These are phyloP conservation scores for Antedon bifida DNA, from an alignment of 35 echinoderm and acorn worm species.

Conservation along the genomic window DNA sequence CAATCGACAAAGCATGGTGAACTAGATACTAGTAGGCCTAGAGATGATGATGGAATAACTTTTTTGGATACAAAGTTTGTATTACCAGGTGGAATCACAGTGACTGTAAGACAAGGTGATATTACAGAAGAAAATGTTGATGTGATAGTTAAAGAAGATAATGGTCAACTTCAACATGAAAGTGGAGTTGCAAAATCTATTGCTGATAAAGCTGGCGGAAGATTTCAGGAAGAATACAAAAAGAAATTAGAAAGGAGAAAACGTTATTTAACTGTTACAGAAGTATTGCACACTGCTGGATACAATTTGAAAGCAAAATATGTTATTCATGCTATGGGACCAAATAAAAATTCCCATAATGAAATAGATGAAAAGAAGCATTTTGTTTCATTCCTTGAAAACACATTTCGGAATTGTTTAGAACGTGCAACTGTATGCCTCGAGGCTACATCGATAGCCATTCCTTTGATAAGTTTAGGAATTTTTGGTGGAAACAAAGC, in stretches of 20 bases:
- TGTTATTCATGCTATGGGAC: conserved; percentile 9
- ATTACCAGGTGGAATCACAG: neutral
- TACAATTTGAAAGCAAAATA: neutral
- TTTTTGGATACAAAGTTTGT: neutral
- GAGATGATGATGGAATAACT: neutral
- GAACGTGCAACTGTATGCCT: neutral
- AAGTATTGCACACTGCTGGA: neutral
- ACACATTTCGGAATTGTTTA: neutral
- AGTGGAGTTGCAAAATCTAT: neutral
- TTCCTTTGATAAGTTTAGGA: conserved; percentile 1
- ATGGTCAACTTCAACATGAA: neutral
- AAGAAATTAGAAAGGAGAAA: neutral
- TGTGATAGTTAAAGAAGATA: neutral
- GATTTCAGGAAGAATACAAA: neutral
- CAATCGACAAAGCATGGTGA: too few species aligned
- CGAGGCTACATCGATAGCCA: neutral
- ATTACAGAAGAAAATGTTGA: conserved; percentile 1
- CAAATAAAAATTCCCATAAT: neutral
- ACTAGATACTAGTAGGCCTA: too few species aligned
- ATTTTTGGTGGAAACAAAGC: neutral
- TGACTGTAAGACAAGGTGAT: neutral
- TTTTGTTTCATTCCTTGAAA: neutral
- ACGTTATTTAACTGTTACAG: neutral
- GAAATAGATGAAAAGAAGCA: neutral
- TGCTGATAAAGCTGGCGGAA: neutral